Evolutionary conservation across 2,113 vertebrate species (phyloP), one percentile per base, ranked within the genome.

Genomic region (Ardeotis arabs): DNA sequence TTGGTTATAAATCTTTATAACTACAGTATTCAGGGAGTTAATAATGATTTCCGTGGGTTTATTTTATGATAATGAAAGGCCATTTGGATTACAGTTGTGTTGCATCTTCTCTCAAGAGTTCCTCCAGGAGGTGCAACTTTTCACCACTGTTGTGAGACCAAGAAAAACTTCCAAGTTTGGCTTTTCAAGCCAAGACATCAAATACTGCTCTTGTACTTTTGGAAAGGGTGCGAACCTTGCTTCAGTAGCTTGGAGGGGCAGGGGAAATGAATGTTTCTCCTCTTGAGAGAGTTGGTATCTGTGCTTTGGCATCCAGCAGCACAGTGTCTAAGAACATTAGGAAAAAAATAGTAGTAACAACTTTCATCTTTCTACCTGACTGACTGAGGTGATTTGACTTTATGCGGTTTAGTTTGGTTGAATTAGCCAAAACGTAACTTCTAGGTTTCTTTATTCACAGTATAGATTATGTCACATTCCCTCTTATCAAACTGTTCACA

Each of bases 1-100:
- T 74, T 76, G 76, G 66, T 84, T 95, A 87, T 96, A 87, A 94
- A 94, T 97, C 76, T 93, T 95, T 70, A 53, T 91, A 89, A 91
- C 53, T 89, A 53, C 69, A 19, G 10, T 91, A 66, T 91, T 96
- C 86, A 58, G 76, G 23, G 56, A 84, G 77, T 95, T 93, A 81
- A 77, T 83, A 85, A 81, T 87, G 1, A 93, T 64, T 97, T 95
- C 66, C 45, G 35, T 82, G 31, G 62, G 7, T 74, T 96, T 83
- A 91, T 92, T 92, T 89, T 68, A 87, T 91, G 66, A 60, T 94
- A 74, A 49, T 72, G 53, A 95, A 96, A 63, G 24, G 5, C 80
- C 7, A 1, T 88, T n/a, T 94, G 87, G 60, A 24, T 63, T 82
- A 59, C 31, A 76, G 39, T 66, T 90, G 53, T 93, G 49, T 39